A percentile compares a stretch with the other conserved stretches of the same genome.
These are phyloP conservation scores for Coptodon rendalli DNA, from an alignment of 2,113 vertebrate species.

Conservation along the genomic window DNA sequence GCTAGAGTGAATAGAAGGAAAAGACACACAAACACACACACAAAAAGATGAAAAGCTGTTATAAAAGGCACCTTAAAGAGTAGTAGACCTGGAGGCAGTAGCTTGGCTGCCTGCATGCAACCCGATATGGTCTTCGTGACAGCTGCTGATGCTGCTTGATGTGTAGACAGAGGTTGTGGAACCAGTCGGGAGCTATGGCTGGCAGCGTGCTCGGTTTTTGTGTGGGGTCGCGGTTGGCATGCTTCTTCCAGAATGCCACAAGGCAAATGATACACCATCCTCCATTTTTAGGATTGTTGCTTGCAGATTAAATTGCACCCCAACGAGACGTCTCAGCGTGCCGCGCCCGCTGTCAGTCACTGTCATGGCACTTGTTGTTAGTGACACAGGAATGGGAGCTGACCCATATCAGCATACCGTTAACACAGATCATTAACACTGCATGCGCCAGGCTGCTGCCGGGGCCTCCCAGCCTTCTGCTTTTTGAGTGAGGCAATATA, in stretches of 20 bases:
- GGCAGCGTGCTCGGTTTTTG: neutral
- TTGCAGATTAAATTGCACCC: slow-evolving; percentile 43
- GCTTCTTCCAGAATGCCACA: slow-evolving; percentile 21
- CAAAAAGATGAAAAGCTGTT: slow-evolving; percentile 28
- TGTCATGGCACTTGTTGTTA: neutral
- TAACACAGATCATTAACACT: slow-evolving; percentile 25
- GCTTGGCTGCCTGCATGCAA: slow-evolving; percentile 32
- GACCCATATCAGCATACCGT: slow-evolving; percentile 19
- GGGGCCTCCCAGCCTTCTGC: neutral
- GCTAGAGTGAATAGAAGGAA: neutral
- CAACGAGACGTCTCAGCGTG: neutral
- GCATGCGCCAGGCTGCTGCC: neutral
- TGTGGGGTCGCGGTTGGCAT: slow-evolving; percentile 12
- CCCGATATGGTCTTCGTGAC: slow-evolving; percentile 48
- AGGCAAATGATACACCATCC: slow-evolving; percentile 39
- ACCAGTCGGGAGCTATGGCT: slow-evolving; percentile 5
- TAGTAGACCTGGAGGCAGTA: slow-evolving; percentile 28
- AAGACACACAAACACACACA: neutral
- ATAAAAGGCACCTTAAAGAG: slow-evolving; percentile 24
- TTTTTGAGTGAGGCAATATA: neutral
- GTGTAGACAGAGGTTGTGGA: slow-evolving; percentile 45
- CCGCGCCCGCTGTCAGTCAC: slow-evolving; percentile 14
- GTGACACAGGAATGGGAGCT: slow-evolving; percentile 28
- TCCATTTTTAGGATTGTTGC: slow-evolving; percentile 34
- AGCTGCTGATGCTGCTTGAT: slow-evolving; percentile 56